Evolutionary conservation across 2,113 vertebrate species (phyloP).

Genomic region (Oreocharis arfaki): DNA sequence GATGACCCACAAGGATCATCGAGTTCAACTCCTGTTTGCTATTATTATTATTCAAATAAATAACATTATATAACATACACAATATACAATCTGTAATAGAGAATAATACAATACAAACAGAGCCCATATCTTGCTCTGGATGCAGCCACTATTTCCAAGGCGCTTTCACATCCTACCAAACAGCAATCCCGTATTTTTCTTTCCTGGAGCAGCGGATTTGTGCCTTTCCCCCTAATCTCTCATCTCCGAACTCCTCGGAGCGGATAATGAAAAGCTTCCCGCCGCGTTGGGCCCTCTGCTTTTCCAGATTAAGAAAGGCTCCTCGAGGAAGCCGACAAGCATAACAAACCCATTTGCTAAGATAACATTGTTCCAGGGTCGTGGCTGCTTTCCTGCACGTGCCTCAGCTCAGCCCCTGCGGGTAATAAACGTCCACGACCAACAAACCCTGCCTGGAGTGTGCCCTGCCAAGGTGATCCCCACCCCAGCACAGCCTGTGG

Average conservation of each 20-base stretch:
- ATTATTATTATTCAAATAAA: neutral
- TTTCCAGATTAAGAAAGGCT: neutral
- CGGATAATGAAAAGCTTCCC: neutral
- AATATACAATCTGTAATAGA: neutral
- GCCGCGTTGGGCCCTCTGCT: rapidly evolving
- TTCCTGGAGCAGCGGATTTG: neutral
- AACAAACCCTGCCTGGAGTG: rapidly evolving
- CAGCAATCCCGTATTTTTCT: neutral
- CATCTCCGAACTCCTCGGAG: neutral
- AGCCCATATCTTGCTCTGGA: neutral
- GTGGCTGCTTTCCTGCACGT: neutral
- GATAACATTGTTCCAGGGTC: neutral
- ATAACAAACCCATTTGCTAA: neutral
- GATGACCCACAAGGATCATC: neutral
- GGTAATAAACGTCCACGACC: rapidly evolving
- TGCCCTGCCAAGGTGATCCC: neutral
- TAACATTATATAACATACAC: neutral
- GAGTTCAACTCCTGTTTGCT: neutral
- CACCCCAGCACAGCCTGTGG: rapidly evolving
- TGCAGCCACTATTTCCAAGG: neutral
- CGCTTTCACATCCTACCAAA: neutral
- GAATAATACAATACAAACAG: neutral
- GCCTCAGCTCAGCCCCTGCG: neutral
- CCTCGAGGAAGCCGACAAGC: neutral
- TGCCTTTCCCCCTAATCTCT: neutral